Evolutionary conservation across 2,797 vertebrate species (phyloP).

Genomic region (Momotus momota): DNA sequence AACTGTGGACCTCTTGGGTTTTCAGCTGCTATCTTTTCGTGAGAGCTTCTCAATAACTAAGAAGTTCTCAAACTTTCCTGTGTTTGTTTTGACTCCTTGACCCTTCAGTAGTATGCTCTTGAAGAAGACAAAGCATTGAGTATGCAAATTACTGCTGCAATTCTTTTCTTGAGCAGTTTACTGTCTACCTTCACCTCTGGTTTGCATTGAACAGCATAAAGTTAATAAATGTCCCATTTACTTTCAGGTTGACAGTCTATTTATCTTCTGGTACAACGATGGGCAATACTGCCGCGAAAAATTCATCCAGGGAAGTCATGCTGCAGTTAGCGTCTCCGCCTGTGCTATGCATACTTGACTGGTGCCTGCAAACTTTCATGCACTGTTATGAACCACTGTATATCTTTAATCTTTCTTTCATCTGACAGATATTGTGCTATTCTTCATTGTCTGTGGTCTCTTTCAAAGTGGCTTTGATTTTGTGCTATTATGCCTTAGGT

Average conservation of each 20-base stretch:
- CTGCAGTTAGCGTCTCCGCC: neutral
- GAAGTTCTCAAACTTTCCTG: neutral
- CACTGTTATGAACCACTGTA: neutral
- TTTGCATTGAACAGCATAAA: constrained; percentile 3
- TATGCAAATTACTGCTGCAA: neutral
- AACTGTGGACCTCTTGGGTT: neutral
- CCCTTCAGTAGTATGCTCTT: neutral
- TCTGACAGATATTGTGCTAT: neutral
- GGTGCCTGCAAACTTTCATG: constrained; percentile 23
- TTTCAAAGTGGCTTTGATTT: neutral
- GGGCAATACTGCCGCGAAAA: constrained; percentile 5
- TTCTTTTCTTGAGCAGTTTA: neutral
- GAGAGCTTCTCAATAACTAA: neutral
- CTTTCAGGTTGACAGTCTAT: constrained; percentile 52
- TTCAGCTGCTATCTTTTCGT: neutral
- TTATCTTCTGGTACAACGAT: constrained; percentile 42
- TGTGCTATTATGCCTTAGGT: constrained; percentile 21
- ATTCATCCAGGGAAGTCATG: neutral
- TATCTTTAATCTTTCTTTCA: constrained; percentile 17
- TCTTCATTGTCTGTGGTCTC: constrained; percentile 18
- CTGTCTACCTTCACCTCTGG: neutral
- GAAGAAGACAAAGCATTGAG: neutral
- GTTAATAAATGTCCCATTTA: constrained; percentile 60
- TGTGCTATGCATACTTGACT: neutral
- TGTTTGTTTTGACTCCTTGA: neutral